Percentiles rank a stretch among this genome's conserved stretches.
Conservation (phyloP, 2,888 invertebrate genomes). For the Orthosia gracilis region DNA sequence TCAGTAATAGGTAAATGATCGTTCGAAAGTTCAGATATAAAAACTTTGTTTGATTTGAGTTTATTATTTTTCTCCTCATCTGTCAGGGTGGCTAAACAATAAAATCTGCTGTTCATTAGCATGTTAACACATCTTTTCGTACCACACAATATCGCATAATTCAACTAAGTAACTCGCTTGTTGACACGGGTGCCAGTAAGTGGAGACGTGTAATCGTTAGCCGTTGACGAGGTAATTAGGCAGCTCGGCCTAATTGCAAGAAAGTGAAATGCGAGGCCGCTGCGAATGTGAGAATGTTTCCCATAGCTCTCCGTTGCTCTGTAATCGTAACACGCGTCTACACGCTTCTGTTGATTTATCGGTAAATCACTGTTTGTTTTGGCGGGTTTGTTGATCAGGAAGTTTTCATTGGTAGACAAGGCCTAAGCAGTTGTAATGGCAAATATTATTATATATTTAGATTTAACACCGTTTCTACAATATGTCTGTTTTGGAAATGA, state of each 20-base stretch:
- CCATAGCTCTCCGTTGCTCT: conserved; percentile 66
- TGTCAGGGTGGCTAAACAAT: background rate
- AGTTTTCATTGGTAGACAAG: conserved; percentile 18
- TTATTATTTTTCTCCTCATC: background rate
- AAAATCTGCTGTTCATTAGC: background rate
- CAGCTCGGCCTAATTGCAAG: conserved; percentile 74
- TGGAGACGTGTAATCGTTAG: conserved; percentile 72
- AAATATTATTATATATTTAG: background rate
- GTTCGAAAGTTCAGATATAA: too few species aligned
- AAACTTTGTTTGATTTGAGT: too few species aligned
- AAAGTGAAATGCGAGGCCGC: conserved; percentile 79
- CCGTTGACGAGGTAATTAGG: conserved; percentile 64
- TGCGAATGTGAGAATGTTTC: conserved; percentile 68
- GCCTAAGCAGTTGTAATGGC: conserved; percentile 21
- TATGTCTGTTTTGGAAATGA: background rate
- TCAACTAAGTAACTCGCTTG: conserved; percentile 26
- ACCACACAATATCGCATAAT: conserved; percentile 29
- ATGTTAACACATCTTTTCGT: conserved; percentile 1
- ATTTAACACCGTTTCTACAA: background rate
- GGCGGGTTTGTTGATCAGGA: conserved; percentile 23
- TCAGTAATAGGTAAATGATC: too few species aligned
- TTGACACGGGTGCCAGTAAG: conserved; percentile 61
- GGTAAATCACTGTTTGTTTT: conserved; percentile 45
- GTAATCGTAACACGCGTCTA: conserved; percentile 26
- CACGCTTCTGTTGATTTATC: conserved; percentile 26